Conservation (phyloP, 2,888 invertebrate species). For the Campoplex nolae region DNA sequence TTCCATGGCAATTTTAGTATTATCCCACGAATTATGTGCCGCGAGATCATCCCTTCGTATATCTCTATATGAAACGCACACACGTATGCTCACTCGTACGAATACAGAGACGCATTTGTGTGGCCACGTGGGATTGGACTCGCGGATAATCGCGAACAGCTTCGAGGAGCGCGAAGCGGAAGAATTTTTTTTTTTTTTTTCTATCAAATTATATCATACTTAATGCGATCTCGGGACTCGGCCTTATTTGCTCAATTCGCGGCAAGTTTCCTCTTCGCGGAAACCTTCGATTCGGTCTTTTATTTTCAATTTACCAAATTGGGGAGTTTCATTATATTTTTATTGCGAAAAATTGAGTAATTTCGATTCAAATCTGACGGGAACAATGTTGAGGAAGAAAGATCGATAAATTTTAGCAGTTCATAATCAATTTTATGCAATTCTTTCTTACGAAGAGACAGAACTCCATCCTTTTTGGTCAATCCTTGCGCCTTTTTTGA, state of each 20-base stretch:
- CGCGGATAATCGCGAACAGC: conserved; percentile 76
- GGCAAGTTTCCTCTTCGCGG: not conserved
- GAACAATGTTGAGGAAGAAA: not conserved
- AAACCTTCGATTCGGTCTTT: not conserved
- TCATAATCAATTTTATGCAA: not conserved
- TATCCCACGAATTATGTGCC: conserved; percentile 80
- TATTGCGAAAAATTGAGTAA: not conserved
- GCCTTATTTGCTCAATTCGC: conserved; percentile 10
- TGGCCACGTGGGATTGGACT: conserved; percentile 52
- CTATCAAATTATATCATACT: conserved; percentile 67
- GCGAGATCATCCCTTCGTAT: conserved; percentile 56
- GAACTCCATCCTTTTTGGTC: too few species aligned
- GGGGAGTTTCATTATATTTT: not conserved
- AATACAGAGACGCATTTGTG: conserved; percentile 68
- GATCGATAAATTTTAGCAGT: not conserved
- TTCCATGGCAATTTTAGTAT: conserved; percentile 82
- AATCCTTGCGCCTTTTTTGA: too few species aligned
- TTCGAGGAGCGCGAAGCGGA: conserved; percentile 71
- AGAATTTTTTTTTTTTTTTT: conserved; percentile 67
- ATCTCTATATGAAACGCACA: conserved; percentile 66
- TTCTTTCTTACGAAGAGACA: not conserved
- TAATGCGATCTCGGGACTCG: conserved; percentile 36
- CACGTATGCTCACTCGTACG: conserved; percentile 62
- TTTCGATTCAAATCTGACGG: not conserved
- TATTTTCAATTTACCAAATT: not conserved